Evolutionary conservation across 1,140 invertebrate species (phyloP), one percentile per base, ranked within the genome.

Genomic region (Eufriesea mexicana): DNA sequence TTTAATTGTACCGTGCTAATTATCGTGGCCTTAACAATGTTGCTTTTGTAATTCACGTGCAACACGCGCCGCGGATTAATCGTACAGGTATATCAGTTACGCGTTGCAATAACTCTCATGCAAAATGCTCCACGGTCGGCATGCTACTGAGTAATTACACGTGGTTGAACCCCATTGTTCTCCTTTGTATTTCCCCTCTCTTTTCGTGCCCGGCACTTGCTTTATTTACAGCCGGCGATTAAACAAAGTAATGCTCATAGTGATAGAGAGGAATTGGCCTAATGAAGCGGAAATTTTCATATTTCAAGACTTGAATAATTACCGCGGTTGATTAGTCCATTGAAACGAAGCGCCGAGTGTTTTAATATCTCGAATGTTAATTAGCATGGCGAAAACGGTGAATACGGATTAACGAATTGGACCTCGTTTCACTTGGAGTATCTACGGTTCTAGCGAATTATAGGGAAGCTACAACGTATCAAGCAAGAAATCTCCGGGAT

Each of bases 111-210:
- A 76, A 55, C 10, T 79, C 55, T 79, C 20, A 7, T 18, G 55
- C 55, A 47, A 79, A 79, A 72, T 72, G 57, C 23, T 72, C 55
- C 49, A 20, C 55, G 7, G 47, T 16, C 20, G 25, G 9, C 20
- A 35, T 47, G 42, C 62, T 42, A 35, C 25, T 68, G 79, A 82
- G 14, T 82, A 82, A 82, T 82, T 76, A 68, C 72, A 55, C 16
- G 28, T 28, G 62, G 54, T 68, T 23, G 16, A 68, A 76, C 45
- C 7, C 42, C 42, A 67, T 82, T 57, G 45, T 76, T 76, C 54
- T 49, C 49, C 45, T 75, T 28, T 51, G 55, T 57, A 23, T 67
- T 9, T 18, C 35, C 25, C 25, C 59, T 2, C 25, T 42, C 5
- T 20, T 35, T 18, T n/a, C 10, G 4, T 28, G 14, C 4, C 25